Evolutionary conservation across 2,797 vertebrate genomes (phyloP).

Genomic region (Syndactyla subalaris): DNA sequence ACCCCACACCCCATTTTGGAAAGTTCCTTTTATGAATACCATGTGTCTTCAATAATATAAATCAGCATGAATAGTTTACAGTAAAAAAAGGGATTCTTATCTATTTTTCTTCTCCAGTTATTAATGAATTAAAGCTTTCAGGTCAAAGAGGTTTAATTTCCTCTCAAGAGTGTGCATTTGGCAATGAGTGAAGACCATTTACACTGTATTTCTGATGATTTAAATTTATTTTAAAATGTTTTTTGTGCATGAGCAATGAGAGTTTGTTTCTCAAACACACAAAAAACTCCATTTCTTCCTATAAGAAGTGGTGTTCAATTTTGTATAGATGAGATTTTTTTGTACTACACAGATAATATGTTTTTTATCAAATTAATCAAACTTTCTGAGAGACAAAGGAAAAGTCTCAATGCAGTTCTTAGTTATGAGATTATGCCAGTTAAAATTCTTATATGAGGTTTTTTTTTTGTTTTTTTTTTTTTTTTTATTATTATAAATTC

Average conservation of each 20-base stretch:
- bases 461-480: too few relatives aligned
- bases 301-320: neutral
- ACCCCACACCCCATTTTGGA: fast-evolving
- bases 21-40: neutral
- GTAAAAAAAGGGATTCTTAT: neutral
- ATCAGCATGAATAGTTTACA: neutral
- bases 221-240: neutral
- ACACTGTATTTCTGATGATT: neutral
- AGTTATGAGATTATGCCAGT: neutral
- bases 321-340: neutral
- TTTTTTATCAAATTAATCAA: neutral
- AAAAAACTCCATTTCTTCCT: neutral
- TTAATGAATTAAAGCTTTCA: neutral
- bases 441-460: neutral
- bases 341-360: neutral
- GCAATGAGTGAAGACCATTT: neutral
- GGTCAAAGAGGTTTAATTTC: neutral
- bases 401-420: neutral
- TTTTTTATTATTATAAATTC: neutral
- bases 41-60: neutral
- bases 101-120: neutral
- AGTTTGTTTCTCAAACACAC: neutral
- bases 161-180: slow-evolving; percentile 11
- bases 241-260: neutral
- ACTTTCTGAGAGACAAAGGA: neutral